Base-by-base conservation (phyloP, 2,888 invertebrate species). In the Rhorus exstirpatorius region DNA sequence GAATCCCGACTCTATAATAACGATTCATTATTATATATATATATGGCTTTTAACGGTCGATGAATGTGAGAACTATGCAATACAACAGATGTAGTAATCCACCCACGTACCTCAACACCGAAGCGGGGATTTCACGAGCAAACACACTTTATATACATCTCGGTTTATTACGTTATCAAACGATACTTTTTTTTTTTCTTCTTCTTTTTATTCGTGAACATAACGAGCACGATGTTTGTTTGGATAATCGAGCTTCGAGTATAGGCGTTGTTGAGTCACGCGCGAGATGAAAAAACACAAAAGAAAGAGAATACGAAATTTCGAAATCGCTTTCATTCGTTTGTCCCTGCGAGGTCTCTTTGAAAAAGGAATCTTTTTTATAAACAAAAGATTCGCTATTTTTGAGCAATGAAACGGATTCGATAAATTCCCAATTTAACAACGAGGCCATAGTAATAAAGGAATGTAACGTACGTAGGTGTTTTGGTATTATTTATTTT, bases 1-100 rank as follows among this genome's bases (percentile, higher is more conserved):
- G 86, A 87, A 87, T 87, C 85, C 86, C 55, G 63, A 46, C 46
- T 46, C 3, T 46, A n/a, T 21, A 44, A 19, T 75, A 60, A 46
- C 71, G 71, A 72, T 41, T 4, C n/a, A 17, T 14, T 3, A 14
- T 31, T 21, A 21, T 7, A 46, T 35, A 31, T 58, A 31, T 17
- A 17, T 60, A 2, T 8, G n/a, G 26, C 14, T 55, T 70, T 41
- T 26, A 70, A 21, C 53, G 58, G 24, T 41, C 51, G 21, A 31
- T 31, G 67, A 51, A 35, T 38, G 35, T 31, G 53, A 10, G 10
- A 7, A 21, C 7, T 38, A n/a, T 17, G 53, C 26, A 14, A 38
- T 53, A 31, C 41, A 63, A 51, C 53, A 51, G 53, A 63, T 63
- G 74, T 75, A 53, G 51, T 74, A 61, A 74, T 74, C 61, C 60